Evolutionary conservation across 64 coral and sea anemone genomes (phyloP).

Genomic region (Porites australiensis): DNA sequence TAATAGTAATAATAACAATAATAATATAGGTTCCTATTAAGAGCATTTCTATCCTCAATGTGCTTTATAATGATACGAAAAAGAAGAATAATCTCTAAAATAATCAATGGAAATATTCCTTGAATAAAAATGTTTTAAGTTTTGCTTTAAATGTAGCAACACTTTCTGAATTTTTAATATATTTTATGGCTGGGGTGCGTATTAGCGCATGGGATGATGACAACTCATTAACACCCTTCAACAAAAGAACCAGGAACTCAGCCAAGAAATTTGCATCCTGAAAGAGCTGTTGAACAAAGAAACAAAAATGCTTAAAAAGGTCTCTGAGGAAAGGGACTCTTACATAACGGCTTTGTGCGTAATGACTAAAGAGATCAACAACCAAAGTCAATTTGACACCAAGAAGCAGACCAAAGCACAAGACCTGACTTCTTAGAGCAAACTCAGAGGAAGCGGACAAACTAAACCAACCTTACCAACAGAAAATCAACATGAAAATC

Average conservation of each 20-base stretch:
- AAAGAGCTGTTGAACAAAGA: background rate
- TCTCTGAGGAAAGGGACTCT: background rate
- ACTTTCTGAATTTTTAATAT: too few relatives aligned
- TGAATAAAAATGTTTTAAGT: too few relatives aligned
- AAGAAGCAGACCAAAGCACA: background rate
- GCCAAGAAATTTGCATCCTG: background rate
- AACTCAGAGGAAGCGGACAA: background rate
- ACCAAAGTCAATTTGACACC: background rate
- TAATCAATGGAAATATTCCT: too few relatives aligned
- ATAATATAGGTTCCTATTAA: too few relatives aligned
- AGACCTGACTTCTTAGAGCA: background rate
- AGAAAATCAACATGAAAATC: background rate
- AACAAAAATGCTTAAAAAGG: background rate
- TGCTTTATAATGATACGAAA: too few relatives aligned
- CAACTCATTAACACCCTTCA: background rate
- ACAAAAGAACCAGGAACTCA: background rate
- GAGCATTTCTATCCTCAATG: too few relatives aligned
- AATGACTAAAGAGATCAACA: background rate
- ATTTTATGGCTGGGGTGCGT: too few relatives aligned
- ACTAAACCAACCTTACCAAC: background rate
- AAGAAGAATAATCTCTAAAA: too few relatives aligned
- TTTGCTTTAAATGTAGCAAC: too few relatives aligned
- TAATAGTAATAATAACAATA: too few relatives aligned
- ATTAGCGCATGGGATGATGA: background rate
- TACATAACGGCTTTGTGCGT: background rate